Evolutionary conservation across 2,797 vertebrate genomes (phyloP).

Genomic region (Gymnothorax reevesii): DNA sequence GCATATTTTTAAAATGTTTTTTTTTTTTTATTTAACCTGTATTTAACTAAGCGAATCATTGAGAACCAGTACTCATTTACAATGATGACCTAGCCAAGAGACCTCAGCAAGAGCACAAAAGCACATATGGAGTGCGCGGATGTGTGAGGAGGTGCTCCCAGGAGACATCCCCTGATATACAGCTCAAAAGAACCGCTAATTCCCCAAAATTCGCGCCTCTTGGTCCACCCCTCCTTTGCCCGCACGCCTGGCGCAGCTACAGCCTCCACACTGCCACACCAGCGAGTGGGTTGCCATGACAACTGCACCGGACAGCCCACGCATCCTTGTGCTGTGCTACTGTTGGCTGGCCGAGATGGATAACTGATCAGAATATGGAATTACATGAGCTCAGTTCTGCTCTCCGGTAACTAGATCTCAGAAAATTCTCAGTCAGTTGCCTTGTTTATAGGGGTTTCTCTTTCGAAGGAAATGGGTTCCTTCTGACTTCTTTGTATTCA

Average conservation of each 20-base stretch:
- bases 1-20: no score
- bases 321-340: neutral
- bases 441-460: neutral
- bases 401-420: neutral
- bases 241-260: neutral
- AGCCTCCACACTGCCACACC: no score
- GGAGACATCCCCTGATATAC: no score
- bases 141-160: neutral
- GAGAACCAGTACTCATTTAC: no score
- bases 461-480: neutral
- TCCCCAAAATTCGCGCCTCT: neutral
- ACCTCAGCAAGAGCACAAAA: no score
- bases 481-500: neutral
- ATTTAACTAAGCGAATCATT: no score
- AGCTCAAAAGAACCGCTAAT: neutral
- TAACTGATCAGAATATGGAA: neutral
- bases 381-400: neutral
- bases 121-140: no score
- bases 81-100: no score
- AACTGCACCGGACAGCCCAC: neutral
- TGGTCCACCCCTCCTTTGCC: neutral
- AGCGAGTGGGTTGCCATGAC: neutral
- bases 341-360: neutral
- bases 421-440: neutral
- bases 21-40: no score